Percentiles rank a stretch among this genome's conserved stretches.
These are phyloP conservation scores for Ascidia mentula DNA, from an alignment of 23 tunicate genomes.

Conservation along the genomic window DNA sequence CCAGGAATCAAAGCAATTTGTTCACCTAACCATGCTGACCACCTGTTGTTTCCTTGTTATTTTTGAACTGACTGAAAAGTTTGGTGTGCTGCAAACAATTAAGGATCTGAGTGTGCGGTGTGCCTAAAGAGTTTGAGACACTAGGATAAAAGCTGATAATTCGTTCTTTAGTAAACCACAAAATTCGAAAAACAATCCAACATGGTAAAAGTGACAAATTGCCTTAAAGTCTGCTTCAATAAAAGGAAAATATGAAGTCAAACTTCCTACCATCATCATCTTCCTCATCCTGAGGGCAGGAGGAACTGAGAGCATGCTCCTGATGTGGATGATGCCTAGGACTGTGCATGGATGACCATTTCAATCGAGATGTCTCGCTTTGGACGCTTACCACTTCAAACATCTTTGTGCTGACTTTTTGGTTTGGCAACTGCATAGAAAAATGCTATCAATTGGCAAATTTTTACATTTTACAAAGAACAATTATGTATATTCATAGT, in stretches of 20 bases:
- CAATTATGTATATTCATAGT: too few relatives aligned
- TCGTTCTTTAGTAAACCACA: background rate
- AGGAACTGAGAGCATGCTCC: slow-evolving; percentile 53
- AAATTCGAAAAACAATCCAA: too few relatives aligned
- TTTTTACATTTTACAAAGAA: background rate
- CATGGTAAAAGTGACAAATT: too few relatives aligned
- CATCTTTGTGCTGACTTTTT: slow-evolving; percentile 19
- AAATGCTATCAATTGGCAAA: background rate
- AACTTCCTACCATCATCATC: slow-evolving; percentile 87
- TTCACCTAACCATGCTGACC: too few relatives aligned
- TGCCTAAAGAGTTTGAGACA: too few relatives aligned
- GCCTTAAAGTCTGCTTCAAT: too few relatives aligned
- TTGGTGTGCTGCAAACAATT: too few relatives aligned
- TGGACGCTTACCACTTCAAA: slow-evolving; percentile 61
- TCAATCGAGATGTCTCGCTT: slow-evolving; percentile 34
- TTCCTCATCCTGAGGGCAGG: slow-evolving; percentile 72
- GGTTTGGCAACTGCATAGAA: slow-evolving; percentile 25
- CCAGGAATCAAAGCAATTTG: too few relatives aligned
- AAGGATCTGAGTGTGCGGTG: too few relatives aligned
- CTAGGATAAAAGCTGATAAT: background rate
- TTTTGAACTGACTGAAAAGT: too few relatives aligned
- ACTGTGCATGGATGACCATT: slow-evolving; percentile 7
- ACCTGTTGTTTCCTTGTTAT: too few relatives aligned
- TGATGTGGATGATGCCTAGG: slow-evolving; percentile 15
- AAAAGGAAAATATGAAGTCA: too few relatives aligned